These are phyloP conservation scores for Oceanodroma tethys DNA, from an alignment of 2,113 vertebrate genomes.

Conservation along the genomic window DNA sequence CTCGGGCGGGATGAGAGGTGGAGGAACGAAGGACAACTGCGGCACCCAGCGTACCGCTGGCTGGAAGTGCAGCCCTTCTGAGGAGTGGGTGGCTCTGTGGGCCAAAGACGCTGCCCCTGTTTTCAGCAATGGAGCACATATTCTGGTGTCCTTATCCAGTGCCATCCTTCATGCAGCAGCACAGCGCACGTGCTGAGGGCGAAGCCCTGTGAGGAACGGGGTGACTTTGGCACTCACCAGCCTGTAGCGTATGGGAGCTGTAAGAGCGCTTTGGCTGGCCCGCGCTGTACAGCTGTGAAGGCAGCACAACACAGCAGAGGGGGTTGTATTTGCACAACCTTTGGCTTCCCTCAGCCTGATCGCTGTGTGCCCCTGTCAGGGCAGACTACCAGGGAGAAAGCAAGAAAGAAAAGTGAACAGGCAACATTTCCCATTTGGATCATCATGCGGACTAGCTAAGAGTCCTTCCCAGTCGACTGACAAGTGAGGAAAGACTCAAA, in stretches of 20 bases:
- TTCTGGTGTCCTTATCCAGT: background rate
- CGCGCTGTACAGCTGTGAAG: background rate
- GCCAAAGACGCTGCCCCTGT: fast-evolving
- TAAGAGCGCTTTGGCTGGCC: background rate
- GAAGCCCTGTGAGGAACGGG: background rate
- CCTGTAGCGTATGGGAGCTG: background rate
- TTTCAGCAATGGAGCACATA: fast-evolving
- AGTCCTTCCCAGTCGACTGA: background rate
- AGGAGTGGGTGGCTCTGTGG: background rate
- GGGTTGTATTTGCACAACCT: background rate
- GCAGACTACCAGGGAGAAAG: background rate
- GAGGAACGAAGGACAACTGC: background rate
- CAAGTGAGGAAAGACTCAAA: background rate
- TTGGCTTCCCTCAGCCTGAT: background rate
- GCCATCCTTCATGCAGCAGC: background rate
- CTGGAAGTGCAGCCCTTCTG: background rate
- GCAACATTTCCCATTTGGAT: background rate
- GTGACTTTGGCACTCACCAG: background rate
- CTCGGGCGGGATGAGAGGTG: background rate
- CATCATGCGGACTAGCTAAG: background rate
- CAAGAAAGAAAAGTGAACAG: background rate
- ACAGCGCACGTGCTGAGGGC: background rate
- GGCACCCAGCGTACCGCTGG: background rate
- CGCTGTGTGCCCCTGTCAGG: background rate
- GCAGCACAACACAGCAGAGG: background rate